These are phyloP conservation scores for Sarcophaga caerulescens DNA, from an alignment of 2,888 invertebrate species.

Conservation along the genomic window DNA sequence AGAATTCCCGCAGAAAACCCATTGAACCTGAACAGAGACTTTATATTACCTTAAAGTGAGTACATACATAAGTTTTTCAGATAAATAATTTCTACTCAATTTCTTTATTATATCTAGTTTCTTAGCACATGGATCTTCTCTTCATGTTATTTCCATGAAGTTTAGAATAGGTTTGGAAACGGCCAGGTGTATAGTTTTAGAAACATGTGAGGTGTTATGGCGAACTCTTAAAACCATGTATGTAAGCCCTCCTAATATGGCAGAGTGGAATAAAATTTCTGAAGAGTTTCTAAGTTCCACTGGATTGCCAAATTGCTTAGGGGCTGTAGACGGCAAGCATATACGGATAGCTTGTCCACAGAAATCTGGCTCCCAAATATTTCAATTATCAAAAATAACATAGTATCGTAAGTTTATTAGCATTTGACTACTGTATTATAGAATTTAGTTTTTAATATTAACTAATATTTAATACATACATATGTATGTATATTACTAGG, in stretches of 20 bases:
- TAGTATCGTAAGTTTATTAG: slow-evolving; percentile 6
- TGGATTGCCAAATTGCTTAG: slow-evolving; percentile 10
- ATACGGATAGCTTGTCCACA: background rate
- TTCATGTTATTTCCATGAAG: slow-evolving; percentile 5
- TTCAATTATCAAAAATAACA: slow-evolving; percentile 15
- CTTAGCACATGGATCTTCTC: background rate
- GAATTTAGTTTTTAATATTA: too few species aligned
- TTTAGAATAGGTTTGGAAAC: slow-evolving; percentile 8
- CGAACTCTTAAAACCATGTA: background rate
- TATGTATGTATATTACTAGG: too few species aligned
- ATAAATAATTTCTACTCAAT: too few species aligned
- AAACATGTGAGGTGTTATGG: slow-evolving; percentile 6
- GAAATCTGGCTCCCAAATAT: slow-evolving; percentile 27
- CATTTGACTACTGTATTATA: too few species aligned
- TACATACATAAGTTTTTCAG: too few species aligned
- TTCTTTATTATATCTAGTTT: too few species aligned
- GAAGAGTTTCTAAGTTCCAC: background rate
- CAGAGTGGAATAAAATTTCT: slow-evolving; percentile 5
- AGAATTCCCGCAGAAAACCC: too few species aligned
- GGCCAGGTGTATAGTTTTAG: background rate
- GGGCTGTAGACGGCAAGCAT: background rate
- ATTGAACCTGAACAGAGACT: too few species aligned
- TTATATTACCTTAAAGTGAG: too few species aligned
- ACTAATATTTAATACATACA: too few species aligned
- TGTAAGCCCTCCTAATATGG: too few species aligned